A percentile compares a stretch with the other conserved stretches of the same genome.
These are phyloP conservation scores for Python bivittatus DNA, from an alignment of 2,113 vertebrate genomes.

Conservation along the genomic window DNA sequence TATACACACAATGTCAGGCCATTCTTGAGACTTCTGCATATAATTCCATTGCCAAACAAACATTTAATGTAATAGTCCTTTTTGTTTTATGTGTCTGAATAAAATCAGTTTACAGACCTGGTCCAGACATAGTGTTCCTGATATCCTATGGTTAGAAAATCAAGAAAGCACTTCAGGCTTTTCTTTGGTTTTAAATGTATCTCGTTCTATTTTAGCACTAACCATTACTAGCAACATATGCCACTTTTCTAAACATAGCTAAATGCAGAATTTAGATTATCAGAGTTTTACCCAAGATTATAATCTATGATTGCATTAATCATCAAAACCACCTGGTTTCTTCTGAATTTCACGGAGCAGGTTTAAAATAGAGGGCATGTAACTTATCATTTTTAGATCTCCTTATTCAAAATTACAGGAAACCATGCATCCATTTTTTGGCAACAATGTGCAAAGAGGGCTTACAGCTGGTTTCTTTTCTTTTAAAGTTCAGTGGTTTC, in stretches of 20 bases:
- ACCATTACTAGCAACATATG: background rate
- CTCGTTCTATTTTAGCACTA: background rate
- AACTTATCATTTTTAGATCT: background rate
- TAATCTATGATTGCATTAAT: background rate
- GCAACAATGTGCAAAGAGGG: background rate
- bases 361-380: background rate
- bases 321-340: background rate
- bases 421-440: background rate
- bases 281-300: background rate
- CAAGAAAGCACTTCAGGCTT: background rate
- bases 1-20: slow-evolving; percentile 20
- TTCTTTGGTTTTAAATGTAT: background rate
- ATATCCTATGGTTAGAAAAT: background rate
- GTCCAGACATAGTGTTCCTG: background rate
- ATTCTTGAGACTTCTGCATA: slow-evolving; percentile 4
- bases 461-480: slow-evolving; percentile 26
- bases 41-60: slow-evolving; percentile 9
- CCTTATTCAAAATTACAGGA: background rate
- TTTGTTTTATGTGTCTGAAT: background rate
- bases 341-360: background rate
- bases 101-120: background rate
- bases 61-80: background rate
- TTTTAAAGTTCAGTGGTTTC: slow-evolving; percentile 48
- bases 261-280: background rate
- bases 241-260: background rate